Conservation (phyloP, 2,888 invertebrate species). For the Lordiphosa fenestrarum region DNA sequence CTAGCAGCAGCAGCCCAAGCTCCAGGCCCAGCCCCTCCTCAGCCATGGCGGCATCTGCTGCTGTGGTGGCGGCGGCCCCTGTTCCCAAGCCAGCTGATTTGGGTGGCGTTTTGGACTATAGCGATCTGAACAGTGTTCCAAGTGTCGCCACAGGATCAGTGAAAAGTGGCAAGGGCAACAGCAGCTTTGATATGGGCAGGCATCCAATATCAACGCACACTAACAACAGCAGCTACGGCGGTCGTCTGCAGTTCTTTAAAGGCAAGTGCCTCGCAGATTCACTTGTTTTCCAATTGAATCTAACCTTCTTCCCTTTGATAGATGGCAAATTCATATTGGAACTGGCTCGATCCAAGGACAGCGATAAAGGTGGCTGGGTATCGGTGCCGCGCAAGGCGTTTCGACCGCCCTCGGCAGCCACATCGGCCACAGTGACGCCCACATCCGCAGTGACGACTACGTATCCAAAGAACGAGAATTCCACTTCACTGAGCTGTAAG, state of each 20-base stretch:
- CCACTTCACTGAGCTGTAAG: constrained; percentile 89
- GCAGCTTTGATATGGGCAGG: constrained; percentile 72
- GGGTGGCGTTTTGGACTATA: constrained; percentile 73
- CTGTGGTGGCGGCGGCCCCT: constrained; percentile 38
- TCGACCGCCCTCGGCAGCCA: constrained; percentile 89
- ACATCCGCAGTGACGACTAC: constrained; percentile 76
- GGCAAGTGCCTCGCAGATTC: constrained; percentile 54
- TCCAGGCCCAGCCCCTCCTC: constrained; percentile 16
- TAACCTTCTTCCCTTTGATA: constrained; percentile 64
- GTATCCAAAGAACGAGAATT: constrained; percentile 86
- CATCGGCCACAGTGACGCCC: constrained; percentile 82
- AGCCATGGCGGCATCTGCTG: constrained; percentile 56
- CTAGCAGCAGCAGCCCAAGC: constrained; percentile 42
- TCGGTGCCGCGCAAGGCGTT: constrained; percentile 93
- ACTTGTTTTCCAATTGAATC: no score
- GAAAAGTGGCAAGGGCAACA: constrained; percentile 32
- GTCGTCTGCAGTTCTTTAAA: constrained; percentile 80
- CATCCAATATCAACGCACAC: constrained; percentile 68
- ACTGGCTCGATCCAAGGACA: constrained; percentile 87
- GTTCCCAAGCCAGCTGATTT: constrained; percentile 53
- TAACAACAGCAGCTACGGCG: constrained; percentile 68
- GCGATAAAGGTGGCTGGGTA: constrained; percentile 92
- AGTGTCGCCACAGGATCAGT: constrained; percentile 31
- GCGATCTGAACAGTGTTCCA: constrained; percentile 38
- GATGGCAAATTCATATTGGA: constrained; percentile 96